Percentiles rank a stretch among this genome's conserved stretches.
phyloP scores from a whole-genome alignment of 2,113 vertebrate genomes.

The Sander lucioperca region DNA sequence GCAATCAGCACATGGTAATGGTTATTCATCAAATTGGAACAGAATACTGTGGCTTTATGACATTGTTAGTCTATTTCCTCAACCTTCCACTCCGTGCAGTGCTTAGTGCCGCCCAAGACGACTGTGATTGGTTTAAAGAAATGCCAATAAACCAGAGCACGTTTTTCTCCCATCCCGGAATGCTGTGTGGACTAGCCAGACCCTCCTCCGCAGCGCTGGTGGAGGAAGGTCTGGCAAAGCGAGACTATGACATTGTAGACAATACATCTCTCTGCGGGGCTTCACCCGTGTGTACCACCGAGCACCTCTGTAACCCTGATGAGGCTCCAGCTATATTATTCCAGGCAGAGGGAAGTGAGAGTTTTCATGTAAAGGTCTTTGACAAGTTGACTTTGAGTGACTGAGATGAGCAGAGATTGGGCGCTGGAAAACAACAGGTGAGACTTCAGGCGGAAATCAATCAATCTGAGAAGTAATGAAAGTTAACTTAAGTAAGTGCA shows the following conservation, averaged over 20 bases:
- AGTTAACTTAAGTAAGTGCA: not conserved
- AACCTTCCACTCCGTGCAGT: too few species aligned
- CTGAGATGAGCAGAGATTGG: not conserved
- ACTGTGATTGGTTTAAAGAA: too few species aligned
- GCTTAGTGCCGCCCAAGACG: too few species aligned
- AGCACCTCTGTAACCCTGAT: not conserved
- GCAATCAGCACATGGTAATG: constrained; percentile 53
- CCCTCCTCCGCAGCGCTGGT: too few species aligned
- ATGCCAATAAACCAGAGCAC: too few species aligned
- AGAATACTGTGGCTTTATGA: not conserved
- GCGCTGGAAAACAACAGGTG: not conserved
- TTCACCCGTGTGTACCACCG: accelerated
- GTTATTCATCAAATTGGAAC: constrained; percentile 23
- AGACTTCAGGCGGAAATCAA: constrained; percentile 14
- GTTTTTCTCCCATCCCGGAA: too few species aligned
- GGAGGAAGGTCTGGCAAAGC: too few species aligned
- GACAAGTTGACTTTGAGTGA: constrained; percentile 22
- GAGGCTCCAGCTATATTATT: not conserved
- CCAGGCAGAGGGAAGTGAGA: constrained; percentile 12
- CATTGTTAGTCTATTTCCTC: too few species aligned
- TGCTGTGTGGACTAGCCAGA: too few species aligned
- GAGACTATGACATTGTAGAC: too few species aligned
- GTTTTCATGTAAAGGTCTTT: constrained; percentile 18
- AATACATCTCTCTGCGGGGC: not conserved
- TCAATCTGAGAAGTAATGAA: not conserved